Evolutionary conservation across 92 coral and sea anemone genomes (phyloP), one percentile per base, ranked within the genome.

Genomic region (Ricordea florida): DNA sequence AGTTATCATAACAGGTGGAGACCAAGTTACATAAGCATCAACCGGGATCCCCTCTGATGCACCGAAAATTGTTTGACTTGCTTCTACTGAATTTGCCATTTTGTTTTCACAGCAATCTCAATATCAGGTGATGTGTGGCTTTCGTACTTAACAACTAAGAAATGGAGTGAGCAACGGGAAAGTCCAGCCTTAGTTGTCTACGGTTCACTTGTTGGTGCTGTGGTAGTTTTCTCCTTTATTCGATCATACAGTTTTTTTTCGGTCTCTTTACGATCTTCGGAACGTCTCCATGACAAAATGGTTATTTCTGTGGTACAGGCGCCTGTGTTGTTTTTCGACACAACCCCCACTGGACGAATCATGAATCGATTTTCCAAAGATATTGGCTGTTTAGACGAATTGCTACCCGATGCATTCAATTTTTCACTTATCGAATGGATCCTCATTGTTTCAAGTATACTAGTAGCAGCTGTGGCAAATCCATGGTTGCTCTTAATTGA

Each of bases 261-360:
- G 10, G 57, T 50, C 26, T 50, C 57, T 0, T 15, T 50, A 50
- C 23, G n/a, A 50, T 50, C 29, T 50, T 50, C 52, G 6, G 52
- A 57, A 11, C 61, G 61, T n/a, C 61, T 53, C 16, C 61, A 53
- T 53, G 61, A 53, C 41, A 57, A 57, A 17, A 50, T 50, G 57
- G 57, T 50, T 50, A 6, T 50, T 2, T 15, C 57, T 13, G 21
- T 50, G 5, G 23, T 50, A 50, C 57, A 50, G 26, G 57, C 31
- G 26, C 57, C 57, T 2, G 57, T 50, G 11, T 23, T 2, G 1
- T 53, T 53, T 10, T 53, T 53, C 30, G 61, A 53, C 16, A 26
- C 61, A 25, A 53, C 26, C 30, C 34, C 61, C 37, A 36, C 17
- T 10, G 63, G 63, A 57, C 26, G 65, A 58, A 20, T n/a, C n/a